Conservation (phyloP, 1,140 invertebrate species). For the Doryteuthis pealeii region DNA sequence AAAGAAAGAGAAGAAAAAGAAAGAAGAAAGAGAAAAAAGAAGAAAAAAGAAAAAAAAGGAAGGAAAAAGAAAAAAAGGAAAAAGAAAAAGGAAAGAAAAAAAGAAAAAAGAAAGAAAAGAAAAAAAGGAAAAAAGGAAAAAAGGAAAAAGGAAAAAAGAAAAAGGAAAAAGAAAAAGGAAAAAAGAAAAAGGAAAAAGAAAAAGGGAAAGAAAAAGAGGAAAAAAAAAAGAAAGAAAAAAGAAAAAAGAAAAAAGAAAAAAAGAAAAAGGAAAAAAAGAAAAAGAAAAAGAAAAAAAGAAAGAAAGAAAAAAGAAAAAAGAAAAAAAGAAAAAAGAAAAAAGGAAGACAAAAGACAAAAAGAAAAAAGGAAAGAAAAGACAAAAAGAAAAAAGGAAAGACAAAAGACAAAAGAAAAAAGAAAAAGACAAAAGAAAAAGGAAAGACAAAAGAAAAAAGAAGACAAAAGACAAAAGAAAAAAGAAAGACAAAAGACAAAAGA, state of each 20-base stretch:
- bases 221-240: background rate
- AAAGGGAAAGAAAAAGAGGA: background rate
- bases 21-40: background rate
- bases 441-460: no score
- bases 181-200: background rate
- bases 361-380: no score
- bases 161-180: background rate
- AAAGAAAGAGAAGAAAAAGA: background rate
- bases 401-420: no score
- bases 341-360: no score
- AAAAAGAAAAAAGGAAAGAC: no score
- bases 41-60: background rate
- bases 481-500: no score
- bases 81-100: background rate
- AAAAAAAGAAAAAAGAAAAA: no score
- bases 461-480: no score
- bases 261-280: background rate
- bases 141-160: background rate
- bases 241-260: background rate
- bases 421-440: no score
- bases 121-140: background rate
- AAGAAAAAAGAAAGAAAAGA: background rate
- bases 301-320: slow-evolving; percentile 3
- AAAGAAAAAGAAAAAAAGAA: background rate
- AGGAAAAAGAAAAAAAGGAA: background rate